These are phyloP conservation scores for Perognathus longimembris DNA, from an alignment of 2,113 vertebrate species.

Conservation along the genomic window DNA sequence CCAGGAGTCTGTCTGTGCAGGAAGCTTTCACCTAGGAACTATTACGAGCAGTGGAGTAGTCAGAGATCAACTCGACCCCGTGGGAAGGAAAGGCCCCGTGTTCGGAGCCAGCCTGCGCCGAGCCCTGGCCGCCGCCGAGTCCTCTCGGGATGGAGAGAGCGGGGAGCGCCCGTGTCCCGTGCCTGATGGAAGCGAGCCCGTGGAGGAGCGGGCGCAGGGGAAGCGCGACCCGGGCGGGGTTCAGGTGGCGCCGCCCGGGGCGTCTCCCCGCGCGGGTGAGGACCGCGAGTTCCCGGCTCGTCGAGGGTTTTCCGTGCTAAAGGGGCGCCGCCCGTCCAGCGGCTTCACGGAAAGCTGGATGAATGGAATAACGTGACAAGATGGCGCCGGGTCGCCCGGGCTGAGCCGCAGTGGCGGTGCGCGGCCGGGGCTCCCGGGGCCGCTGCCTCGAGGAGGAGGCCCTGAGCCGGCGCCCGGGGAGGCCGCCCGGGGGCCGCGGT, in stretches of 20 bases:
- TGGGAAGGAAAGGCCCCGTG: background rate
- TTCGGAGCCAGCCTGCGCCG: background rate
- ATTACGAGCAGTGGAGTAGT: background rate
- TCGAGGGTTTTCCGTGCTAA: background rate
- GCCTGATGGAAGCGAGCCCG: background rate
- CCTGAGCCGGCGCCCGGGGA: too few relatives aligned
- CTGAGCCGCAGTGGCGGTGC: too few relatives aligned
- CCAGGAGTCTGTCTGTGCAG: background rate
- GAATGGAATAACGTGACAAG: too few relatives aligned
- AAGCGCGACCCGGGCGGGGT: background rate
- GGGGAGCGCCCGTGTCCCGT: background rate
- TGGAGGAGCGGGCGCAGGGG: background rate
- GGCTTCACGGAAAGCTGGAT: background rate
- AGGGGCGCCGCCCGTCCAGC: background rate
- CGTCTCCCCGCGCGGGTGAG: too few relatives aligned
- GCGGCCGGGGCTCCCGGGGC: too few relatives aligned
- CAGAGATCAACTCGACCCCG: background rate
- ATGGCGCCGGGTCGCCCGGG: too few relatives aligned
- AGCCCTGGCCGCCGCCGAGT: background rate
- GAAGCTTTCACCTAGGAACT: background rate
- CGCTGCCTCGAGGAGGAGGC: too few relatives aligned
- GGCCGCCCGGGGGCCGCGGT: too few relatives aligned
- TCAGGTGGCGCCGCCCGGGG: background rate
- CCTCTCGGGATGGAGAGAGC: background rate
- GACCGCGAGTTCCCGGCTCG: background rate